phyloP scores from a whole-genome alignment of 2,113 vertebrate genomes.

The Abramis brama region DNA sequence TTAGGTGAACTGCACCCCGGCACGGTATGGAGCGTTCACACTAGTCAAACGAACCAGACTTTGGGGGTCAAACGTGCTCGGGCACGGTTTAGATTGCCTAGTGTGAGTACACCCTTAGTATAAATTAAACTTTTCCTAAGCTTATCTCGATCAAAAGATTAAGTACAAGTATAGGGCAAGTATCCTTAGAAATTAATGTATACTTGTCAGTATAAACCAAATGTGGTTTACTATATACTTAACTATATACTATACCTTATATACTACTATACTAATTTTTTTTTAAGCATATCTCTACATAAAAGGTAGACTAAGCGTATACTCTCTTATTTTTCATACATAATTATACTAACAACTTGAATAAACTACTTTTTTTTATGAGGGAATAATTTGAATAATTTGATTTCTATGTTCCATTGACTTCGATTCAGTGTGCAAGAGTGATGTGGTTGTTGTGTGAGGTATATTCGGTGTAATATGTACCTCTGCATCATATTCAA shows the following conservation, averaged over 20 bases:
- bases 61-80: too few species aligned
- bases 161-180: background rate
- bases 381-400: background rate
- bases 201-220: background rate
- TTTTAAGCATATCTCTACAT: background rate
- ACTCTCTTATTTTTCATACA: background rate
- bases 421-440: background rate
- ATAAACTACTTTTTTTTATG: background rate
- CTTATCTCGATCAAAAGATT: background rate
- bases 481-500: constrained; percentile 98
- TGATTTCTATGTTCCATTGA: background rate
- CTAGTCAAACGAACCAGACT: too few species aligned
- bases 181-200: background rate
- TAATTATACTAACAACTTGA: background rate
- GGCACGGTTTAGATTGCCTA: too few species aligned
- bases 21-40: too few species aligned
- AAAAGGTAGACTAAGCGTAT: background rate
- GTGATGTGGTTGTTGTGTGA: background rate
- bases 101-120: too few species aligned
- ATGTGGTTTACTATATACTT: background rate
- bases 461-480: background rate
- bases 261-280: too few species aligned
- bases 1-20: too few species aligned
- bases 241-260: too few species aligned
- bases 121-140: background rate